Conservation (phyloP, 1,140 invertebrate genomes). For the Eurosta solidaginis region DNA sequence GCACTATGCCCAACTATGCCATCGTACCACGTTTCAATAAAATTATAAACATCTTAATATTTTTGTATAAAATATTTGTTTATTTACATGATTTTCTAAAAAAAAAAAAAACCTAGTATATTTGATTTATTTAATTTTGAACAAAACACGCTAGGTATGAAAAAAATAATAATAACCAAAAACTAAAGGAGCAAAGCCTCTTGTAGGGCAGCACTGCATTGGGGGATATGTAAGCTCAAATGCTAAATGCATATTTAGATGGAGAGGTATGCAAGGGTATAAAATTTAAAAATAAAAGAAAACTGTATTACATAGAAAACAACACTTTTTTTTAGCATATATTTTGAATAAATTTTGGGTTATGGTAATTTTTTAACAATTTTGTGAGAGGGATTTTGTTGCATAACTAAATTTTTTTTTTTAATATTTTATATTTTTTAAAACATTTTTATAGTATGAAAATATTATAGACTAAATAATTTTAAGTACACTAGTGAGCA, state of each 20-base stretch:
- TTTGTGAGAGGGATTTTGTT: constrained; percentile 37
- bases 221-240: constrained; percentile 35
- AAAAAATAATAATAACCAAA: neutral
- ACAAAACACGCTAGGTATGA: neutral
- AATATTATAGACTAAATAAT: neutral
- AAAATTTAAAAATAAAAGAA: constrained; percentile 25
- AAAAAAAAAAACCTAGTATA: too few species aligned
- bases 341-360: neutral
- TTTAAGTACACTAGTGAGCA: too few species aligned
- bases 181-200: neutral
- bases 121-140: neutral
- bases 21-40: too few species aligned
- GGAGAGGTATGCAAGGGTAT: neutral
- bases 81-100: neutral
- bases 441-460: neutral
- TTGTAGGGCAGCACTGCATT: constrained; percentile 42
- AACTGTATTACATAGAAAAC: too few species aligned
- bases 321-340: too few species aligned
- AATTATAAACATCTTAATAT: neutral
- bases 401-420: constrained; percentile 32
- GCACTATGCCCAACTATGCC: too few species aligned
- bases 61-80: neutral
- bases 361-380: neutral
- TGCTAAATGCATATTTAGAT: neutral
- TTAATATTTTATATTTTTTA: constrained; percentile 30